These are phyloP conservation scores for Excalfactoria chinensis DNA, from an alignment of 2,113 vertebrate genomes.

Conservation along the genomic window DNA sequence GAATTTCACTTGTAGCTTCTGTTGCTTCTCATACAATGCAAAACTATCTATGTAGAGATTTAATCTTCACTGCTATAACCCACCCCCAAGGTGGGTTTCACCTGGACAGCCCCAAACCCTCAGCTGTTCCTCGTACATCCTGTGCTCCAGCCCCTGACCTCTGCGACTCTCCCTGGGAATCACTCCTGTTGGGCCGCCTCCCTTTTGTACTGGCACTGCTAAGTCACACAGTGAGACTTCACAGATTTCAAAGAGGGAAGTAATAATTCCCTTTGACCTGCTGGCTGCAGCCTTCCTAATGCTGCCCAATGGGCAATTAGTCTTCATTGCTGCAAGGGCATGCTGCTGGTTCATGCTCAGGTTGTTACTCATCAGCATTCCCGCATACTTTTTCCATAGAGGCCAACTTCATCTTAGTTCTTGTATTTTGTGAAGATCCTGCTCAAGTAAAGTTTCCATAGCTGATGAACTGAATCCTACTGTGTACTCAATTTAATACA, in stretches of 20 bases:
- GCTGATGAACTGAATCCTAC: not conserved
- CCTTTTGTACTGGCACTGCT: not conserved
- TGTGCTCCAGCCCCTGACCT: not conserved
- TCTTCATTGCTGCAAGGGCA: not conserved
- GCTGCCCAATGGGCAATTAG: not conserved
- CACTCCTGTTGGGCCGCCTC: not conserved
- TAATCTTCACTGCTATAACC: not conserved
- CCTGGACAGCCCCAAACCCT: not conserved
- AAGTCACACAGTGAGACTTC: not conserved
- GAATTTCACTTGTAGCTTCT: not conserved
- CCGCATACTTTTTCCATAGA: not conserved
- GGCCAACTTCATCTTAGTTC: not conserved
- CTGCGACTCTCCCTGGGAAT: not conserved
- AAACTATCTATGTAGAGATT: not conserved
- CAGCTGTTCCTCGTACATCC: not conserved
- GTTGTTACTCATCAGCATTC: not conserved
- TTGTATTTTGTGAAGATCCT: not conserved
- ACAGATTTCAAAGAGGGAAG: not conserved
- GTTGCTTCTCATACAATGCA: not conserved
- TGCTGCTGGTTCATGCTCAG: accelerated
- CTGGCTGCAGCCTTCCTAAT: not conserved
- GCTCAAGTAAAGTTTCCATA: not conserved
- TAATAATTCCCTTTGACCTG: not conserved
- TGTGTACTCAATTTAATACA: accelerated
- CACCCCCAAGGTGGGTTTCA: not conserved